These are phyloP conservation scores for Medauroidea extradentata DNA, from an alignment of 1,140 invertebrate genomes.

Conservation along the genomic window DNA sequence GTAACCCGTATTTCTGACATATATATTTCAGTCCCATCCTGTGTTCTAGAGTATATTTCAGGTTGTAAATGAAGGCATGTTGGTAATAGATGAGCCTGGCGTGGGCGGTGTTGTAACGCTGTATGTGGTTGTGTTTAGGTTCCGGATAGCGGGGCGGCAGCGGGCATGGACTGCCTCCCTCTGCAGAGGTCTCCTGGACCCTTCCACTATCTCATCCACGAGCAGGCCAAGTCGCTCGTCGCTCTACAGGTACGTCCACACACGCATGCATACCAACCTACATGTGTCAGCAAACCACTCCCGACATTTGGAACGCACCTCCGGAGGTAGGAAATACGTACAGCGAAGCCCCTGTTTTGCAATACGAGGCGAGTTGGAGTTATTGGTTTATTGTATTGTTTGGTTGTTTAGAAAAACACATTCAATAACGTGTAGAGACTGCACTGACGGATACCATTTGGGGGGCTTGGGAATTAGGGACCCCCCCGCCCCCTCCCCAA, in stretches of 20 bases:
- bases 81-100: not conserved
- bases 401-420: too few species aligned
- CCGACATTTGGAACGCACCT: not conserved
- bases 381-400: too few species aligned
- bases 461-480: too few species aligned
- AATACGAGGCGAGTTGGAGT: too few species aligned
- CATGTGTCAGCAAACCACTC: not conserved
- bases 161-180: conserved; percentile 12
- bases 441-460: too few species aligned
- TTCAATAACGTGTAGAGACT: too few species aligned
- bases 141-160: conserved; percentile 13
- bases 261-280: not conserved
- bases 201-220: conserved; percentile 14
- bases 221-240: conserved; percentile 14
- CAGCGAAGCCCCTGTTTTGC: too few species aligned
- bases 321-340: not conserved
- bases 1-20: not conserved
- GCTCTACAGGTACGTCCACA: conserved; percentile 14
- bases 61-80: not conserved
- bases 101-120: not conserved
- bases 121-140: not conserved
- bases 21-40: not conserved
- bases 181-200: conserved; percentile 12
- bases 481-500: too few species aligned
- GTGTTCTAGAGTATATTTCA: not conserved